Conservation (phyloP, 1,140 invertebrate genomes). For the Venturia canescens region DNA sequence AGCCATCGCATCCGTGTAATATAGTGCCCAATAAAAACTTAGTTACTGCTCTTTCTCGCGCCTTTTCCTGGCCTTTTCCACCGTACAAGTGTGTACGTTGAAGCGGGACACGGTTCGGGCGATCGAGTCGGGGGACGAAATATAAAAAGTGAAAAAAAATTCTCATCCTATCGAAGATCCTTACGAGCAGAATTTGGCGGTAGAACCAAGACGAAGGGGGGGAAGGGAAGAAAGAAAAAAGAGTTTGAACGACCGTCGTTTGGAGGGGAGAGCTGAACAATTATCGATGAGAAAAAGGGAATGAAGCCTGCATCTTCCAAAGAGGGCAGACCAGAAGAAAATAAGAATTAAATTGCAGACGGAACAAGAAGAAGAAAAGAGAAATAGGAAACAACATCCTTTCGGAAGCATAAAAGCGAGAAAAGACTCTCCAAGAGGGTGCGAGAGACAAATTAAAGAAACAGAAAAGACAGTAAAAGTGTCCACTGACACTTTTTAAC, state of each 20-base stretch:
- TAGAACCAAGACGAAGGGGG: background rate
- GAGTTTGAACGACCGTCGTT: background rate
- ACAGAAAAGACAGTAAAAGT: background rate
- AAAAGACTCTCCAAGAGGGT: background rate
- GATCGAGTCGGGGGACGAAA: background rate
- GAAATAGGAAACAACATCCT: too few species aligned
- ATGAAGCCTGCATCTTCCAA: too few species aligned
- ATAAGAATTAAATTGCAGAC: too few species aligned
- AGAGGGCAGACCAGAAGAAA: background rate
- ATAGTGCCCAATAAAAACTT: conserved; percentile 75
- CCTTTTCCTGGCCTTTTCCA: conserved; percentile 26
- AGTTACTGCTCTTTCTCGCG: conserved; percentile 65
- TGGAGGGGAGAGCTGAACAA: too few species aligned
- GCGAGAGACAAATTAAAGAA: background rate
- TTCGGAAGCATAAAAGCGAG: too few species aligned
- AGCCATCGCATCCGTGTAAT: conserved; percentile 71
- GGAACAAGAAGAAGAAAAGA: too few species aligned
- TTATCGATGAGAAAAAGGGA: too few species aligned
- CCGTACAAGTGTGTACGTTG: conserved; percentile 36
- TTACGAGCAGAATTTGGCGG: too few species aligned
- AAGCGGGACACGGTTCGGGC: conserved; percentile 12
- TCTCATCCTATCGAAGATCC: too few species aligned
- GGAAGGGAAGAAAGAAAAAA: conserved; percentile 23
- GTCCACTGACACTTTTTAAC: conserved; percentile 63
- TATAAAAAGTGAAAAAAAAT: background rate